Percentiles rank a stretch among this genome's conserved stretches.
phyloP scores from a whole-genome alignment of 53 echinoderm and acorn worm species.

The Hippasteria phrygiana region DNA sequence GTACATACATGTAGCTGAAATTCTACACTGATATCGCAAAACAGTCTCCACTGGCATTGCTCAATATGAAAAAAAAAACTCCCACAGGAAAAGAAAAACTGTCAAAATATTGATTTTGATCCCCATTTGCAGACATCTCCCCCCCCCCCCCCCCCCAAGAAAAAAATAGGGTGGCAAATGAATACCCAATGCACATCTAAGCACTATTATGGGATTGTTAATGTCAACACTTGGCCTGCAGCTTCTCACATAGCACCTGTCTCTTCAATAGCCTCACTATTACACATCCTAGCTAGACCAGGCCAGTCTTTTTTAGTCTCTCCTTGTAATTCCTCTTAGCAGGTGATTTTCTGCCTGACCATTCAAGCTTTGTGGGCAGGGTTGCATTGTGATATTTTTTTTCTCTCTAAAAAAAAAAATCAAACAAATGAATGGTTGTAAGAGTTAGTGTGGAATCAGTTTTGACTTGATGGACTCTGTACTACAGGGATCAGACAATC shows the following conservation, averaged over 20 bases:
- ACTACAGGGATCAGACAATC: too few relatives aligned
- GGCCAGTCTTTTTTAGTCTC: not conserved
- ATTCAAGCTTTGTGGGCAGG: not conserved
- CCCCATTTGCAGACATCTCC: not conserved
- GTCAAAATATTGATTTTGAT: slow-evolving; percentile 50
- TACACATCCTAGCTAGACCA: not conserved
- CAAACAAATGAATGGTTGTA: too few relatives aligned
- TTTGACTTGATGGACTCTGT: too few relatives aligned
- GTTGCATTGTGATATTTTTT: not conserved
- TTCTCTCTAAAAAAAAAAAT: not conserved
- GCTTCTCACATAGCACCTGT: slow-evolving; percentile 11
- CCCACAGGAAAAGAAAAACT: slow-evolving; percentile 1
- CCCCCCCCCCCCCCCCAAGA: too few relatives aligned
- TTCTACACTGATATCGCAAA: not conserved
- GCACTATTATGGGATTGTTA: slow-evolving; percentile 1
- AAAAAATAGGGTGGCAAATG: slow-evolving; percentile 16
- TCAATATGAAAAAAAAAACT: not conserved
- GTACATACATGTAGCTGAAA: not conserved
- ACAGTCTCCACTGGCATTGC: not conserved
- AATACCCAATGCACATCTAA: not conserved
- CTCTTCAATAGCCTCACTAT: slow-evolving; percentile 6
- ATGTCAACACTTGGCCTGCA: slow-evolving; percentile 23
- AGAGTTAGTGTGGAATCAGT: too few relatives aligned
- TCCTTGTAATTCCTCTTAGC: not conserved
- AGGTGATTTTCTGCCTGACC: not conserved